A percentile compares a stretch with the other conserved stretches of the same genome.
phyloP scores from a whole-genome alignment of 37 sponge, comb jelly and placozoan genomes.

The Eunapius fragilis region DNA sequence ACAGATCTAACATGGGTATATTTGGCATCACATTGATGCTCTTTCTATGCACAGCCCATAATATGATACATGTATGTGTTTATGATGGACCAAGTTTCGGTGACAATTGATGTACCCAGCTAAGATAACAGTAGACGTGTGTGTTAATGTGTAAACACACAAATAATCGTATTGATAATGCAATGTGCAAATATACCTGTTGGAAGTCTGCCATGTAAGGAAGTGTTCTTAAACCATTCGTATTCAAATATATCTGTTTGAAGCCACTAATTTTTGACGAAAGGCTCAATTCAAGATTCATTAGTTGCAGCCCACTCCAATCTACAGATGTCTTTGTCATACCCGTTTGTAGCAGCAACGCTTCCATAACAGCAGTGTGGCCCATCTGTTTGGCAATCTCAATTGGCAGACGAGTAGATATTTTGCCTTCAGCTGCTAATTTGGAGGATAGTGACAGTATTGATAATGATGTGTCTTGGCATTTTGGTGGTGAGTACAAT shows the following conservation, averaged over 20 bases:
- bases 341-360: constrained; percentile 79
- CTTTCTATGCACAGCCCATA: too few relatives aligned
- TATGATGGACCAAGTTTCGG: too few relatives aligned
- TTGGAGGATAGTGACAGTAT: neutral
- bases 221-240: constrained; percentile 64
- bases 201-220: constrained; percentile 27
- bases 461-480: neutral
- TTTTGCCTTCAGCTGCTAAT: constrained; percentile 44
- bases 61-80: too few relatives aligned
- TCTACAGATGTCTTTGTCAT: constrained; percentile 58
- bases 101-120: too few relatives aligned
- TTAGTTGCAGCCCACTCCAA: constrained; percentile 79
- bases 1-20: too few relatives aligned
- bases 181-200: constrained; percentile 10
- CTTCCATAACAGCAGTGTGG: constrained; percentile 36
- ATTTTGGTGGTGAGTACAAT: constrained; percentile 41
- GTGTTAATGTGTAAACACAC: too few relatives aligned
- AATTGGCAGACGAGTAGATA: constrained; percentile 77
- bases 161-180: too few relatives aligned
- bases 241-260: constrained; percentile 54
- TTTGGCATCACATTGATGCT: too few relatives aligned
- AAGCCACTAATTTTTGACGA: constrained; percentile 70
- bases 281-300: constrained; percentile 62
- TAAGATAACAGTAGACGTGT: too few relatives aligned
- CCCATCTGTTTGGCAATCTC: constrained; percentile 67